Evolutionary conservation across 2,113 vertebrate species (phyloP), one percentile per base, ranked within the genome.

Genomic region (Rhineura floridana): DNA sequence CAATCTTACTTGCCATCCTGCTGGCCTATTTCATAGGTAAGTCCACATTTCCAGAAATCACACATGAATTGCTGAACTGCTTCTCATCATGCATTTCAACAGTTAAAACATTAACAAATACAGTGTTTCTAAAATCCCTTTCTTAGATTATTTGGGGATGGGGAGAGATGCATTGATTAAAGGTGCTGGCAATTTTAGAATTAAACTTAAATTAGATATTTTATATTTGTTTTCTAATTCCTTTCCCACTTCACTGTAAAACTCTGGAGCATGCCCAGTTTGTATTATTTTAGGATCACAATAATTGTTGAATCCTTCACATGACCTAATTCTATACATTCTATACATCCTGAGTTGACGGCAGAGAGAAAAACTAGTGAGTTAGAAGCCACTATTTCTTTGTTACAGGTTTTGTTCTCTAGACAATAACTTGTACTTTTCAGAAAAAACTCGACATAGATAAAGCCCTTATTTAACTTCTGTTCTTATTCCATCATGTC

Each of bases 21-120:
- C 97, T 99, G 90, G 99, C 98, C 0, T 99, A 99, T 96, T 99
- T 99, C 96, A 98, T 99, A 82, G 98, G 99, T 99, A 96, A 98
- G 98, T 91, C 85, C 1, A 39, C 84, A 21, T 88, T 83, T 87
- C 88, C 69, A 12, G 2, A 63, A 30, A 70, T 6, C 3, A 12
- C 2, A 3, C 30, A 48, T 59, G 63, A 50, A 30, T 48, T 72
- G 12, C 2, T 39, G 50, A 87, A n/a, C 36, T 30, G 25, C 59
- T 73, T 21, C 28, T 13, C 30, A 15, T n/a, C 36, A 21, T 73
- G 15, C 28, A 72, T 33, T 69, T 84, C 36, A 25, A 9, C 44
- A 44, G 63, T 6, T 76, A 67, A 67, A 30, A 12, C 62, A 50
- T 44, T 36, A 44, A 63, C 42, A 62, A 70, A 30, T 30, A 42